Percentiles rank a stretch among this genome's conserved stretches.
These are phyloP conservation scores for Eulimnadia texana DNA, from an alignment of 1,140 invertebrate species.

Conservation along the genomic window DNA sequence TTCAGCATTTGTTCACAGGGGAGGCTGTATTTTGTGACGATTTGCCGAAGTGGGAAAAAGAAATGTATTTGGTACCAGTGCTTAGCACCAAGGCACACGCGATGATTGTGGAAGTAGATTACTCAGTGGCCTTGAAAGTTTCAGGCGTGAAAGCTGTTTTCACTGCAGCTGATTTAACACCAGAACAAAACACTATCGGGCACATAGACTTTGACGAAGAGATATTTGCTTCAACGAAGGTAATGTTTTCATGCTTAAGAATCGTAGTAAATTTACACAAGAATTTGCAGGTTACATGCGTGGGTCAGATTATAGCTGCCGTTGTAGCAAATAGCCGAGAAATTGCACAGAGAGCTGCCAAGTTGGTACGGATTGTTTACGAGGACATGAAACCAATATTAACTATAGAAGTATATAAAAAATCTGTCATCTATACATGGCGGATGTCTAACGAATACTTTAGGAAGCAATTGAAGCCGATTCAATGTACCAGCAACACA, in stretches of 20 bases:
- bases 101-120: conserved; percentile 56
- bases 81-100: conserved; percentile 65
- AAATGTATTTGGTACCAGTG: conserved; percentile 62
- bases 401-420: neutral
- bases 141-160: conserved; percentile 60
- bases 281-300: conserved; percentile 40
- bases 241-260: neutral
- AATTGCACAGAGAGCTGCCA: conserved; percentile 56
- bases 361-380: conserved; percentile 55
- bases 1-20: conserved; percentile 35
- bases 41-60: conserved; percentile 51
- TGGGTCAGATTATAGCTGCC: conserved; percentile 62
- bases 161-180: conserved; percentile 49
- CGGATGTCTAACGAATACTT: too few relatives aligned
- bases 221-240: conserved; percentile 47
- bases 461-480: conserved; percentile 62
- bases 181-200: conserved; percentile 45
- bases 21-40: conserved; percentile 89
- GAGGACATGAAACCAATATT: neutral
- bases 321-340: conserved; percentile 55
- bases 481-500: conserved; percentile 42
- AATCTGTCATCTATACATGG: too few relatives aligned
- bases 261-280: neutral
- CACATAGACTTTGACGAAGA: conserved; percentile 62
- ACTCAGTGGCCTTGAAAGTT: conserved; percentile 47